Percentiles rank a stretch among this genome's conserved stretches.
phyloP scores from a whole-genome alignment of 1,140 invertebrate species.

The Drosophila ogumai region DNA sequence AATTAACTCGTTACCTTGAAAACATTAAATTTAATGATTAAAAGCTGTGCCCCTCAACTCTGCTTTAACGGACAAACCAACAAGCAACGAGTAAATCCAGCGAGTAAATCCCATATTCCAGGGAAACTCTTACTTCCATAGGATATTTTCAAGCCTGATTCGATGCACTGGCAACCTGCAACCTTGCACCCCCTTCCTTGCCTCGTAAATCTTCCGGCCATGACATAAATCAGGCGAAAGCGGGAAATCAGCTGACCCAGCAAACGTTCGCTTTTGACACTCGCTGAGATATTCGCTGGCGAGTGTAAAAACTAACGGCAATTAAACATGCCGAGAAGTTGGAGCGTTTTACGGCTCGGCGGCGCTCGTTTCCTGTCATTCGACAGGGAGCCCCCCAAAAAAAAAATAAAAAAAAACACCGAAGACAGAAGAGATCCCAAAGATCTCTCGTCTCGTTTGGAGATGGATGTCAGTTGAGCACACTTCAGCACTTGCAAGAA shows the following conservation, averaged over 20 bases:
- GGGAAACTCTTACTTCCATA: background rate
- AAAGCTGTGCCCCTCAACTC: background rate
- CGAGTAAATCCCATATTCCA: background rate
- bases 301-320: conserved; percentile 52
- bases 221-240: conserved; percentile 37
- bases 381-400: background rate
- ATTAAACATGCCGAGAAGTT: conserved; percentile 43
- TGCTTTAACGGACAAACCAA: too few species aligned
- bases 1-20: too few species aligned
- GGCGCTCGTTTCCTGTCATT: conserved; percentile 54
- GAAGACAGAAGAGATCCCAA: background rate
- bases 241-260: conserved; percentile 30
- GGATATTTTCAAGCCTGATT: background rate
- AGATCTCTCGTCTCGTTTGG: background rate
- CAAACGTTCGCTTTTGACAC: conserved; percentile 30
- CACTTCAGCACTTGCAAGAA: conserved; percentile 73
- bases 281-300: conserved; percentile 30
- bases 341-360: conserved; percentile 52
- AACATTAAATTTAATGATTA: too few species aligned
- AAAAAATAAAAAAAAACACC: background rate
- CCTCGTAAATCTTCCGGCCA: conserved; percentile 30
- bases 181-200: background rate
- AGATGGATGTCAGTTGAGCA: conserved; percentile 41
- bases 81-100: background rate
- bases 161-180: background rate